These are phyloP conservation scores for Sebastes fasciatus DNA, from an alignment of 2,113 vertebrate genomes.

Conservation along the genomic window DNA sequence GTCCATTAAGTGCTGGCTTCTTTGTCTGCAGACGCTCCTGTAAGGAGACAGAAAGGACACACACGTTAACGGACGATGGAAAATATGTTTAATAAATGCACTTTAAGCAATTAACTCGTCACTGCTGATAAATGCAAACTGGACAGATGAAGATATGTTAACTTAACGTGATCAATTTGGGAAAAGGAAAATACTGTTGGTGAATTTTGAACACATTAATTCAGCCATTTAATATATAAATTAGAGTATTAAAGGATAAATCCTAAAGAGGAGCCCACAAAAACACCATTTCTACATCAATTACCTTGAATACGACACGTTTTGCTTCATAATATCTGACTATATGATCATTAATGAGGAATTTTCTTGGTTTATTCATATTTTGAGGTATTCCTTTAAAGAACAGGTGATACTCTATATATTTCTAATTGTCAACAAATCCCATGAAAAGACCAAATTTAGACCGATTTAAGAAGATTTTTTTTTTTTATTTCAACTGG, in stretches of 20 bases:
- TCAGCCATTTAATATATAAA: neutral
- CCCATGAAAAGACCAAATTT: neutral
- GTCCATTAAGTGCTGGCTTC: slow-evolving; percentile 19
- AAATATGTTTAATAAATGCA: neutral
- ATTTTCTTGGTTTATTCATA: too few relatives aligned
- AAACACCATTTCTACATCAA: neutral
- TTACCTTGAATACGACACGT: too few relatives aligned
- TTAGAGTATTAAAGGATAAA: too few relatives aligned
- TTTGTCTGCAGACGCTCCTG: slow-evolving; percentile 36
- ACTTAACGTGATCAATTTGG: neutral
- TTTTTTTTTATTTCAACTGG: neutral
- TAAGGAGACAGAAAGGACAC: neutral
- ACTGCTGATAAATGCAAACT: neutral
- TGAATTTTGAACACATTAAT: neutral
- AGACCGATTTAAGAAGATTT: too few relatives aligned
- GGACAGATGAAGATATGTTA: neutral
- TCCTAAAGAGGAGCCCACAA: neutral
- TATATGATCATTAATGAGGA: too few relatives aligned
- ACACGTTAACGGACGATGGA: neutral
- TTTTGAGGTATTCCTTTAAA: neutral
- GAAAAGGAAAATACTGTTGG: neutral
- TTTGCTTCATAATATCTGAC: too few relatives aligned
- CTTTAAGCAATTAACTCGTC: neutral
- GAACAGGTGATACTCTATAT: too few relatives aligned
- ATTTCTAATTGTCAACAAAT: too few relatives aligned